Percentiles rank a stretch among this genome's conserved stretches.
phyloP scores from a whole-genome alignment of 2,797 vertebrate species.

The Heterohyrax brucei region DNA sequence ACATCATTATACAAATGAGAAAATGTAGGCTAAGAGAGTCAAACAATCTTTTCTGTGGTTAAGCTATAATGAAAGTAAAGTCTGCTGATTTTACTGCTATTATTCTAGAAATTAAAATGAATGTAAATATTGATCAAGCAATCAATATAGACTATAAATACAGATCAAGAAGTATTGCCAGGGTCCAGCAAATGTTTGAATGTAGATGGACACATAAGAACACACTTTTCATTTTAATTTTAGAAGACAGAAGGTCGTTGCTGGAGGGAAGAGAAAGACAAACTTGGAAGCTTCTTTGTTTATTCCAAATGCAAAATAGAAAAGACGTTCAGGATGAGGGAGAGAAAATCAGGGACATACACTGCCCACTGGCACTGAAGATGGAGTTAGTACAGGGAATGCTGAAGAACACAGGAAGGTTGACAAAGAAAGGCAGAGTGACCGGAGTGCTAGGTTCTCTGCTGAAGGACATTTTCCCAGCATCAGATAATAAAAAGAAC shows the following conservation, averaged over 20 bases:
- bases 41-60: neutral
- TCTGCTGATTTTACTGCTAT: neutral
- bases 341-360: too few species aligned
- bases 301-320: neutral
- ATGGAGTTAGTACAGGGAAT: fast-evolving
- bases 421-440: neutral
- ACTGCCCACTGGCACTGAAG: neutral
- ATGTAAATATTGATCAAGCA: neutral
- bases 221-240: neutral
- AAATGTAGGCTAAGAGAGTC: neutral
- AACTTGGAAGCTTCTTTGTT: neutral
- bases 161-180: neutral
- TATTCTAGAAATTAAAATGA: conserved; percentile 3
- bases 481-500: neutral
- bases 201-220: neutral
- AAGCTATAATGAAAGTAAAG: neutral
- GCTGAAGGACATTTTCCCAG: neutral
- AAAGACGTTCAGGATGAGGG: neutral
- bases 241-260: neutral
- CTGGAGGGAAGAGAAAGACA: neutral
- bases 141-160: neutral
- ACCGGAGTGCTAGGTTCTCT: neutral
- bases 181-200: neutral
- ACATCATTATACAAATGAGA: neutral
- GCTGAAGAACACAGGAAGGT: neutral